phyloP scores from a whole-genome alignment of 2,888 invertebrate species.

The Cephalotes varians region DNA sequence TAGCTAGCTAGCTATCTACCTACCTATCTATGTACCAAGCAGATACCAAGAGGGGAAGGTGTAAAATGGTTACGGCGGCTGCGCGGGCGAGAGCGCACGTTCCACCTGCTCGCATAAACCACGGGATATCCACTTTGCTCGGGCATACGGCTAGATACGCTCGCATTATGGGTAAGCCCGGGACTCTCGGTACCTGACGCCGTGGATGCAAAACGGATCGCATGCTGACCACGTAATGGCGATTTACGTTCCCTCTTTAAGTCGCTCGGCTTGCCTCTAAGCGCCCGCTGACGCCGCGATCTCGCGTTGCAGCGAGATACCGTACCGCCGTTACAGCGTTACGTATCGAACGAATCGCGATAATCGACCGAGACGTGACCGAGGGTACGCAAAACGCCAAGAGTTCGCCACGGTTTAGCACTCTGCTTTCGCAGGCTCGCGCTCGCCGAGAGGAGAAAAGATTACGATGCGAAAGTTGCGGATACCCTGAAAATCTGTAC shows the following conservation, averaged over 20 bases:
- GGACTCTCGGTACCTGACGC: constrained; percentile 26
- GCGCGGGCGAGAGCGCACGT: constrained; percentile 61
- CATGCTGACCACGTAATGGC: constrained; percentile 57
- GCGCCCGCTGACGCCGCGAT: constrained; percentile 9
- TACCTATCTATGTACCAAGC: constrained; percentile 45
- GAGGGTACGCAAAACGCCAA: not conserved
- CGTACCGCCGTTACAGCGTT: not conserved
- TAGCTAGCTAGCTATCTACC: constrained; percentile 25
- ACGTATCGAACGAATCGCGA: constrained; percentile 40
- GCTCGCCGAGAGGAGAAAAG: not conserved
- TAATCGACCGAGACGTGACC: constrained; percentile 22
- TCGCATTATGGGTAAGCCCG: constrained; percentile 52
- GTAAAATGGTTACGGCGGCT: constrained; percentile 8
- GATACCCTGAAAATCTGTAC: not conserved
- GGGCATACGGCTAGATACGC: constrained; percentile 51
- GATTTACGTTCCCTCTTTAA: constrained; percentile 61
- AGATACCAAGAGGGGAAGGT: constrained; percentile 35
- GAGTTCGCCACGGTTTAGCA: not conserved
- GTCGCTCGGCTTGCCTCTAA: constrained; percentile 18
- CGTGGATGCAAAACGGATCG: constrained; percentile 44
- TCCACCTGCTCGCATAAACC: constrained; percentile 69
- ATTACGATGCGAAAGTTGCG: not conserved
- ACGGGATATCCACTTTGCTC: constrained; percentile 54
- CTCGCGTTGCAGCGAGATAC: constrained; percentile 13
- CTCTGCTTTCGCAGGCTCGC: not conserved